Conservation (phyloP, 2,888 invertebrate genomes). For the Drosophila basisetae region DNA sequence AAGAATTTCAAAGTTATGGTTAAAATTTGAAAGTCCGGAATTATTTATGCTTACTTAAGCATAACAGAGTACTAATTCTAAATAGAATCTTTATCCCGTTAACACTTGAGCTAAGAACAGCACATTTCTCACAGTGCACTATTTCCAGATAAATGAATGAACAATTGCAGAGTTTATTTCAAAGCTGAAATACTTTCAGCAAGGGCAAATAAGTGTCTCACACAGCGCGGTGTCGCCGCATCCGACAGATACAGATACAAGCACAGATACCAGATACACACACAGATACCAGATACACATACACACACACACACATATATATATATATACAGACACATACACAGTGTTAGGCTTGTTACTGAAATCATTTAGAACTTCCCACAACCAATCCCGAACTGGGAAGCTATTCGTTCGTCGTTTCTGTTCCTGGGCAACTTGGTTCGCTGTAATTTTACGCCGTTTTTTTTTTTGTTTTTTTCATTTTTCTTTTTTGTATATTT, state of each 20-base stretch:
- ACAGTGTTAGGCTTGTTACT: constrained; percentile 14
- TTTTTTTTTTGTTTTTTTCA: constrained; percentile 22
- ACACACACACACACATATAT: constrained; percentile 11
- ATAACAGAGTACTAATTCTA: not conserved
- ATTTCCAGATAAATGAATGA: not conserved
- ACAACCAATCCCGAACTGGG: constrained; percentile 52
- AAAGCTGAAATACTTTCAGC: constrained; percentile 26
- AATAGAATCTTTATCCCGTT: not conserved
- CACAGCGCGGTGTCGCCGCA: constrained; percentile 30
- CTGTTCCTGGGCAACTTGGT: constrained; percentile 52
- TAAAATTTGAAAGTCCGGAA: not conserved
- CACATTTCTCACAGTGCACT: not conserved
- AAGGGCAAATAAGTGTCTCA: constrained; percentile 21
- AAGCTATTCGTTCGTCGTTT: constrained; percentile 8
- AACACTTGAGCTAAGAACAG: not conserved
- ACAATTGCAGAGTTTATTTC: constrained; percentile 7
- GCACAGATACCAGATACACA: constrained; percentile 18
- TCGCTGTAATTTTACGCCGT: constrained; percentile 62
- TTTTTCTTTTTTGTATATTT: not conserved
- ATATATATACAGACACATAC: constrained; percentile 4
- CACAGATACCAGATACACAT: constrained; percentile 1
- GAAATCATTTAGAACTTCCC: constrained; percentile 68
- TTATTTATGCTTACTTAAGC: not conserved
- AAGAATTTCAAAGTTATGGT: not conserved
- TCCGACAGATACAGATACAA: constrained; percentile 37